phyloP scores from a whole-genome alignment of 2,113 vertebrate genomes.

The Anoplopoma fimbria region DNA sequence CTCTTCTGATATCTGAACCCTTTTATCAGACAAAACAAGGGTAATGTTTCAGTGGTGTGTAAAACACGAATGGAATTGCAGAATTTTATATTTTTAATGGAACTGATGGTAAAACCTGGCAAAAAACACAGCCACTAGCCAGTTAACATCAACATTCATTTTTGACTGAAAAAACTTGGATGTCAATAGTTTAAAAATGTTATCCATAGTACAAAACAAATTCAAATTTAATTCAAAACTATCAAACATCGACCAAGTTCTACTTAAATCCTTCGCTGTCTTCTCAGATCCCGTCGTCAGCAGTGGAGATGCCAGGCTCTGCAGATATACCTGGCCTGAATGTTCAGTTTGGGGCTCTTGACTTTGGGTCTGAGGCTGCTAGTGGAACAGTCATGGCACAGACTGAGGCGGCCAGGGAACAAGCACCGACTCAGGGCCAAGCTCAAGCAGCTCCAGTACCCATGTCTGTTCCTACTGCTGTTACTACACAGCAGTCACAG shows the following conservation, averaged over 20 bases:
- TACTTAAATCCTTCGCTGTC: neutral
- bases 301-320: slow-evolving; percentile 97
- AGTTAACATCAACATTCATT: neutral
- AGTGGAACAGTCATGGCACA: slow-evolving; percentile 83
- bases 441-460: slow-evolving; percentile 11
- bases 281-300: slow-evolving; percentile 91
- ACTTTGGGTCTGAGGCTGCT: slow-evolving; percentile 92
- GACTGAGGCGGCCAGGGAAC: slow-evolving; percentile 76
- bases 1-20: neutral
- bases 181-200: neutral
- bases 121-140: too few relatives aligned
- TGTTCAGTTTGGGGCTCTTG: slow-evolving; percentile 96
- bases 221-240: neutral
- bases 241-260: neutral
- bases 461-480: slow-evolving; percentile 43
- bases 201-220: neutral
- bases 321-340: slow-evolving; percentile 92
- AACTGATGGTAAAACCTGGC: too few relatives aligned
- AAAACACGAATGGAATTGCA: too few relatives aligned
- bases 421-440: slow-evolving; percentile 30
- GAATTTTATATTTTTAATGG: too few relatives aligned
- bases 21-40: neutral
- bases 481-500: slow-evolving; percentile 73
- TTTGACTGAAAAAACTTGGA: neutral
- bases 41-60: too few relatives aligned